Base-by-base conservation (phyloP, 2,797 vertebrate species). In the Cheirogaleus major region DNA sequence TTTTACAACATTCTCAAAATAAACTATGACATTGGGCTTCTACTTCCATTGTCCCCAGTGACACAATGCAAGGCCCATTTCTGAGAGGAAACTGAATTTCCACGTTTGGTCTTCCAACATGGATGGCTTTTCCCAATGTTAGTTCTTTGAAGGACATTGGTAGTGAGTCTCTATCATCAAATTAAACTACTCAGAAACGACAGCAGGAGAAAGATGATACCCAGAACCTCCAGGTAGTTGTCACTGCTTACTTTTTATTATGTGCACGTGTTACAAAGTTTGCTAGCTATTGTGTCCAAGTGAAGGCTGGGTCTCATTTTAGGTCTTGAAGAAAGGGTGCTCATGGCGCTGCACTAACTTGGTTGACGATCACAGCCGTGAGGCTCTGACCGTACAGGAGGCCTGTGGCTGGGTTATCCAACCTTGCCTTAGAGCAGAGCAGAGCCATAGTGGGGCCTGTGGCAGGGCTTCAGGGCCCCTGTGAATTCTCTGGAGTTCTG, bases 1-100 rank as follows among this genome's bases (percentile, higher is more conserved):
- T 43, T 93, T 93, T 72, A 89, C 75, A 32, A 38, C 65, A 93
- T 93, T 85, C 96, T 97, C 82, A 91, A 97, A 95, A 97, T 98
- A 96, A 97, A 96, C 80, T 67, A 69, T 48, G 87, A 94, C 91
- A 95, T 89, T 86, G 95, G 93, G 57, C 96, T 94, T 95, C 95
- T 94, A 70, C 91, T 96, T 93, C 93, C 52, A 92, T 95, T 94
- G 95, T 97, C 73, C 88, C 80, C 52, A 83, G 83, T 63, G 50
- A 96, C 89, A 94, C 92, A 93, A 93, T 76, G 79, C 57, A 63
- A 93, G 73, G 80, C 89, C 91, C 75, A 45, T 79, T 93, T 94
- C 91, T 61, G 41, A 94, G 45, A 95, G 89, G 95, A 95, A 96
- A 94, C 2, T 87, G 38, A 50, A 88, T 59, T 94, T 94, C 96